phyloP scores from a whole-genome alignment of 2,113 vertebrate genomes.

The Marmota flaviventris region DNA sequence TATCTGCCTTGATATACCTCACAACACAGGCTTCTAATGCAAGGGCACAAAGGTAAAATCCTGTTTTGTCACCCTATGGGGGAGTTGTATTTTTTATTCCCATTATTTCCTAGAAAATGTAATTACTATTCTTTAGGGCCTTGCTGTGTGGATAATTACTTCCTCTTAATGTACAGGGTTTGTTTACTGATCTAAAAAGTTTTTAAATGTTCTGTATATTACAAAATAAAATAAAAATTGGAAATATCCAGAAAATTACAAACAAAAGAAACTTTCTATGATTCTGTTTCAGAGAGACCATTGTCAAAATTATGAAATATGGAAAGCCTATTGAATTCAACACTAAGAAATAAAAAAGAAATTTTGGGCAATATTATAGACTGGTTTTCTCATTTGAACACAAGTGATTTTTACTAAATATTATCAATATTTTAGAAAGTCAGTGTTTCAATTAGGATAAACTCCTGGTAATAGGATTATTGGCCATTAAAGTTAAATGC shows the following conservation, averaged over 20 bases:
- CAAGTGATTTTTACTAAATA: not conserved
- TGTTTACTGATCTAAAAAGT: not conserved
- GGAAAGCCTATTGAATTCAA: not conserved
- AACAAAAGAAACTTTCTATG: not conserved
- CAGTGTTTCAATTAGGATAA: not conserved
- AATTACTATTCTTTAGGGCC: not conserved
- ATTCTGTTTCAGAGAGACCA: not conserved
- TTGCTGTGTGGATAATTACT: not conserved
- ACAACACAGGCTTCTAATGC: not conserved
- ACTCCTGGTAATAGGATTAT: not conserved
- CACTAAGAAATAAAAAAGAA: not conserved
- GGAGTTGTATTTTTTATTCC: not conserved
- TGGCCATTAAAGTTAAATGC: not conserved
- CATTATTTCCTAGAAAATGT: not conserved
- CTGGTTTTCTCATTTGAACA: not conserved
- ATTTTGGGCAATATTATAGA: not conserved
- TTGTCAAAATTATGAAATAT: conserved; percentile 16
- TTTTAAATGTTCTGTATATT: not conserved
- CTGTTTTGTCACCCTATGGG: not conserved
- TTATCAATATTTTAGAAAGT: conserved; percentile 25
- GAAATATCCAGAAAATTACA: not conserved
- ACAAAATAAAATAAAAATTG: conserved; percentile 36
- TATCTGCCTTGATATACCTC: too few relatives aligned
- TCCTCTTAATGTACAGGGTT: not conserved
- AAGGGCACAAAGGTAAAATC: not conserved